Conservation (phyloP, 2,888 invertebrate genomes). For the Bombyx huttoni region DNA sequence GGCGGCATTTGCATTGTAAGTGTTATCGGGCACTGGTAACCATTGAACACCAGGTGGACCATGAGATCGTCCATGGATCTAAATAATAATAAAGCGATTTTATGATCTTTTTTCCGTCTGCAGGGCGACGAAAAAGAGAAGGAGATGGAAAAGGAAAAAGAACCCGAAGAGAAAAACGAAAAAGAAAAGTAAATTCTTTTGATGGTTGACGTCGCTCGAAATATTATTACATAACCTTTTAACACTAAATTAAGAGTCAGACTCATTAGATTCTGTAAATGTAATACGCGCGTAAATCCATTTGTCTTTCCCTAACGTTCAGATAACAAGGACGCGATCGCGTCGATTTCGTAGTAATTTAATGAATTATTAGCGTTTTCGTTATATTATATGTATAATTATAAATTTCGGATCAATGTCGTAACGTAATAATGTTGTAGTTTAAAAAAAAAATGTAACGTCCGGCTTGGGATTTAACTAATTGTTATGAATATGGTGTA, state of each 20-base stretch:
- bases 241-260: conserved; percentile 41
- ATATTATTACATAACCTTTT: conserved; percentile 25
- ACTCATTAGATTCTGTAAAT: conserved; percentile 53
- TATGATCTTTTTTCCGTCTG: conserved; percentile 18
- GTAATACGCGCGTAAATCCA: conserved; percentile 64
- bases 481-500: neutral
- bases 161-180: conserved; percentile 75
- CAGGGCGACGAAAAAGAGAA: conserved; percentile 86
- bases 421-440: conserved; percentile 15
- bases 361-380: conserved; percentile 21
- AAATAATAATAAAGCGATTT: too few relatives aligned
- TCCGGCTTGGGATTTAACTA: neutral
- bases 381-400: conserved; percentile 16
- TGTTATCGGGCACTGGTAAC: too few relatives aligned
- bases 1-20: too few relatives aligned
- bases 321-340: conserved; percentile 26
- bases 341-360: conserved; percentile 23
- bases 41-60: too few relatives aligned
- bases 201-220: conserved; percentile 12
- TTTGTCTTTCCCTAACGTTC: conserved; percentile 65
- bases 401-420: conserved; percentile 24
- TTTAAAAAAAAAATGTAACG: neutral
- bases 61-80: too few relatives aligned
- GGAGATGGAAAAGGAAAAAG: conserved; percentile 71
- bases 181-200: conserved; percentile 33